These are phyloP conservation scores for Yponomeuta evonymella DNA, from an alignment of 2,888 invertebrate genomes.

Conservation along the genomic window DNA sequence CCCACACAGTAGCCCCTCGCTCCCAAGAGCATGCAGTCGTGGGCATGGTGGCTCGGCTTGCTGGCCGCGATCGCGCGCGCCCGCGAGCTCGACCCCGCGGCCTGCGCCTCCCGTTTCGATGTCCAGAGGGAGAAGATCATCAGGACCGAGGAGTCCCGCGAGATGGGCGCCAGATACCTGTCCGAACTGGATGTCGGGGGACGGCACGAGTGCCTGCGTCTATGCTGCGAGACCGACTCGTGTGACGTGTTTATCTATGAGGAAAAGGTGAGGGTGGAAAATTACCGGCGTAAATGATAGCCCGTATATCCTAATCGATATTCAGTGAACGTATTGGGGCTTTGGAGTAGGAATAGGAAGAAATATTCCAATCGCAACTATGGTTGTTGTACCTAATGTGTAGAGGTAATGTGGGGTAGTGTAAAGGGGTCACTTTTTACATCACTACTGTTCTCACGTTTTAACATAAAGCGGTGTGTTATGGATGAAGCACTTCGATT, in stretches of 20 bases:
- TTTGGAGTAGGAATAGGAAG: too few species aligned
- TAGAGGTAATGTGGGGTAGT: too few species aligned
- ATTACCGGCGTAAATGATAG: background rate
- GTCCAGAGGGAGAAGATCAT: constrained; percentile 93
- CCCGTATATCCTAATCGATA: too few species aligned
- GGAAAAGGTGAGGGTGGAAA: constrained; percentile 81
- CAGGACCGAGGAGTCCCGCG: constrained; percentile 90
- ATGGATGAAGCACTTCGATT: too few species aligned
- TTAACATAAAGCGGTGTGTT: too few species aligned
- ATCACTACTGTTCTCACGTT: too few species aligned
- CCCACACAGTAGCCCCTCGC: constrained; percentile 6
- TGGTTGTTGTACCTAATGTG: too few species aligned
- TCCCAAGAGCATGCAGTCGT: constrained; percentile 21
- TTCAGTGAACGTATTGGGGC: too few species aligned
- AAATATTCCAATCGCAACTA: too few species aligned
- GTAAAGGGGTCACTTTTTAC: too few species aligned
- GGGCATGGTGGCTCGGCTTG: constrained; percentile 38
- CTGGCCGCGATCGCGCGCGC: constrained; percentile 41
- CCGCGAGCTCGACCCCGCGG: constrained; percentile 78
- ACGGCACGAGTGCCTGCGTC: constrained; percentile 86
- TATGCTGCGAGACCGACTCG: constrained; percentile 90
- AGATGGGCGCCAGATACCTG: constrained; percentile 91
- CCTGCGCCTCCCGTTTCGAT: constrained; percentile 86
- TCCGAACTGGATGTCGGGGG: constrained; percentile 89
- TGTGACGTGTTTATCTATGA: constrained; percentile 96